phyloP scores from a whole-genome alignment of 2,888 invertebrate species.

The Heliothis peltigera region DNA sequence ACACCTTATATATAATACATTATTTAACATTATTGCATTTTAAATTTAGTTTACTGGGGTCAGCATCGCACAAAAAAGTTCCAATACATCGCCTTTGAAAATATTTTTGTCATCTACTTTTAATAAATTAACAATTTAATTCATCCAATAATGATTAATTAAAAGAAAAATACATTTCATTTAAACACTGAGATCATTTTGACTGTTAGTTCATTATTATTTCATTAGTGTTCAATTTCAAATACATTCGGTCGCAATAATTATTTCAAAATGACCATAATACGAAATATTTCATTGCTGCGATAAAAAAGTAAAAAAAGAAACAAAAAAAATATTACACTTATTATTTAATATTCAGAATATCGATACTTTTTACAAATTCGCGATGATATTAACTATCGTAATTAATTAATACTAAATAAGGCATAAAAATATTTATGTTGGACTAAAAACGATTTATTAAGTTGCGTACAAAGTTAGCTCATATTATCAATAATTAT shows the following conservation, averaged over 20 bases:
- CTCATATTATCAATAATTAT: slow-evolving; percentile 49
- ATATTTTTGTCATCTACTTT: background rate
- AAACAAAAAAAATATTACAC: slow-evolving; percentile 8
- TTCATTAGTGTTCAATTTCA: slow-evolving; percentile 3
- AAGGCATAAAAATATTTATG: slow-evolving; percentile 59
- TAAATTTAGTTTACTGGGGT: no score
- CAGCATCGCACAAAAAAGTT: background rate
- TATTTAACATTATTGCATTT: no score
- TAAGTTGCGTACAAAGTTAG: slow-evolving; percentile 57
- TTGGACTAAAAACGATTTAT: slow-evolving; percentile 57
- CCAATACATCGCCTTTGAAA: slow-evolving; percentile 9
- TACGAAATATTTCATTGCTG: slow-evolving; percentile 13
- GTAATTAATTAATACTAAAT: slow-evolving; percentile 52
- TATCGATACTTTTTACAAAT: slow-evolving; percentile 52
- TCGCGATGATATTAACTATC: slow-evolving; percentile 39
- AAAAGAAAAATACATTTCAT: slow-evolving; percentile 38
- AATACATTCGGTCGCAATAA: background rate
- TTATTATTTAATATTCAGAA: slow-evolving; percentile 34
- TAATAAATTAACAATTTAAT: slow-evolving; percentile 1
- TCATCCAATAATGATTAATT: slow-evolving; percentile 1
- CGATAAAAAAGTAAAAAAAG: slow-evolving; percentile 57
- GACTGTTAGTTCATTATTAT: slow-evolving; percentile 15
- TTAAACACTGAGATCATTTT: slow-evolving; percentile 41
- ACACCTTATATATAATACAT: no score
- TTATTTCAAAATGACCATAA: slow-evolving; percentile 28